Conservation (phyloP, 2,113 vertebrate genomes). For the Daphoenositta chrysoptera region DNA sequence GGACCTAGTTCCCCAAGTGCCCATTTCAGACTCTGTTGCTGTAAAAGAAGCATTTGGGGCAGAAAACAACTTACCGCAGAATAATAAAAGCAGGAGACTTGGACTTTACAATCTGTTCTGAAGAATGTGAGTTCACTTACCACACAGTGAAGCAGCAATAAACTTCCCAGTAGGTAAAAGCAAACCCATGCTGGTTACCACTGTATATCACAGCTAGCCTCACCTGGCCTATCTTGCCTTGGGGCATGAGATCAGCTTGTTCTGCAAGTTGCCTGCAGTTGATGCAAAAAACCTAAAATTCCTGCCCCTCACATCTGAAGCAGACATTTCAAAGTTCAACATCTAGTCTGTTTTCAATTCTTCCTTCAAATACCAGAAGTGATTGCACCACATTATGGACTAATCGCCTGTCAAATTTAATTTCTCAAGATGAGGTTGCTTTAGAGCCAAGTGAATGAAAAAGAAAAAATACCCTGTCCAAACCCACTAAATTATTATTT, state of each 20-base stretch:
- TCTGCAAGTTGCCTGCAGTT: neutral
- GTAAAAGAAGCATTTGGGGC: neutral
- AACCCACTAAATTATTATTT: constrained; percentile 28
- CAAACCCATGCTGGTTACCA: neutral
- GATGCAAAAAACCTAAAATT: neutral
- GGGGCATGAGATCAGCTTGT: neutral
- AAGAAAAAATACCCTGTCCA: constrained; percentile 31
- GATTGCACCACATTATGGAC: constrained; percentile 57
- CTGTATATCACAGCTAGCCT: neutral
- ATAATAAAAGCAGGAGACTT: neutral
- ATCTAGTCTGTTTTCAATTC: constrained; percentile 51
- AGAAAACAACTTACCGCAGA: neutral
- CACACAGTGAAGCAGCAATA: neutral
- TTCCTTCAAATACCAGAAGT: constrained; percentile 55
- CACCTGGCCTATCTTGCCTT: neutral
- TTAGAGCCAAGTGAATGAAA: constrained; percentile 50
- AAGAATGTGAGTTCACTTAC: neutral
- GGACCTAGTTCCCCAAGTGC: neutral
- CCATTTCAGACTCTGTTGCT: neutral
- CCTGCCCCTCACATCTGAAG: neutral
- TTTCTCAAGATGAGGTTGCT: constrained; percentile 57
- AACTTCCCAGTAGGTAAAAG: constrained; percentile 10
- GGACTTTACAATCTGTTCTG: neutral
- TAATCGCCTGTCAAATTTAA: constrained; percentile 69
- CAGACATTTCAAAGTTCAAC: constrained; percentile 38